Conservation (phyloP, 2,888 invertebrate species). For the Xylota segnis region DNA sequence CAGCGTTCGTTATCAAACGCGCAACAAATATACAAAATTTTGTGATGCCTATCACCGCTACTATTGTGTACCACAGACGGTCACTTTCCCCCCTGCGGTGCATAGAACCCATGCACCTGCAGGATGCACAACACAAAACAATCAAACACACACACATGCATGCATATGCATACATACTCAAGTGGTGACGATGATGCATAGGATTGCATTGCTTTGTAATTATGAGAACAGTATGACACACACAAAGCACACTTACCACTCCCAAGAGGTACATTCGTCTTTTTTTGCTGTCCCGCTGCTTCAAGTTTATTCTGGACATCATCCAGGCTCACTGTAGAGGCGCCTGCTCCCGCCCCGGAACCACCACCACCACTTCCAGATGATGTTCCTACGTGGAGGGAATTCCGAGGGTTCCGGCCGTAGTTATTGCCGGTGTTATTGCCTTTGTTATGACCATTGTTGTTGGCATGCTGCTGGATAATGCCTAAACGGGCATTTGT, state of each 20-base stretch:
- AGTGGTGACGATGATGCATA: conserved; percentile 65
- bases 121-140: conserved; percentile 69
- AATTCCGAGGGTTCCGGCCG: conserved; percentile 77
- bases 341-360: conserved; percentile 56
- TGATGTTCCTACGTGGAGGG: conserved; percentile 74
- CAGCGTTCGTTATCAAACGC: conserved; percentile 69
- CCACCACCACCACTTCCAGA: conserved; percentile 61
- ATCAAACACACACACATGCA: conserved; percentile 7
- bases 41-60: conserved; percentile 61
- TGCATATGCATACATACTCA: too few species aligned
- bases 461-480: conserved; percentile 76
- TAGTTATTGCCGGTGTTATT: conserved; percentile 79
- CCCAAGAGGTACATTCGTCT: conserved; percentile 84
- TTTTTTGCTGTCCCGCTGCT: conserved; percentile 79
- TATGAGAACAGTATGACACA: conserved; percentile 71
- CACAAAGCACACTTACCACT: conserved; percentile 84
- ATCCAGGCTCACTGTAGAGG: conserved; percentile 78
- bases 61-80: conserved; percentile 35
- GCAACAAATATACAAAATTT: conserved; percentile 57
- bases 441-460: conserved; percentile 77
- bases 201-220: conserved; percentile 76
- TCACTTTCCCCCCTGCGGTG: conserved; percentile 35
- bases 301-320: conserved; percentile 81
- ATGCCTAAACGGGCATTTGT: conserved; percentile 68
- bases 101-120: conserved; percentile 73